Evolutionary conservation across 37 sponge, comb jelly and placozoan genomes (phyloP).

Genomic region (Cliona cf. orientalis): DNA sequence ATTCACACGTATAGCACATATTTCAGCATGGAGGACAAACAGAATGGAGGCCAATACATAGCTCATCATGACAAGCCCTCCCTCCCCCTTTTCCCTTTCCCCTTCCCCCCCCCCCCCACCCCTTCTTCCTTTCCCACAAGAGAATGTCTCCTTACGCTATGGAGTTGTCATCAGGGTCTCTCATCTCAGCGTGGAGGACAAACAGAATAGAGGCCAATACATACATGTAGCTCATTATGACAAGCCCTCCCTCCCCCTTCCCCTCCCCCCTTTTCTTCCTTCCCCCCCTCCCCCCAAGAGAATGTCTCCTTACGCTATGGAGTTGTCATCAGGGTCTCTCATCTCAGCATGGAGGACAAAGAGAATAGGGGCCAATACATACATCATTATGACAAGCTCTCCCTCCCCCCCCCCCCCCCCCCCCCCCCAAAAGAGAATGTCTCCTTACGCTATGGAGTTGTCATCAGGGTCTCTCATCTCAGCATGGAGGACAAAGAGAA

Average conservation of each 20-base stretch:
- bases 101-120: too few species aligned
- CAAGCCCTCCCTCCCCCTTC: too few species aligned
- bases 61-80: too few species aligned
- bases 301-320: conserved; percentile 66
- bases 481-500: conserved; percentile 85
- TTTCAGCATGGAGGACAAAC: conserved; percentile 81
- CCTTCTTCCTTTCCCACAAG: too few species aligned
- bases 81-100: too few species aligned
- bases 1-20: conserved; percentile 42
- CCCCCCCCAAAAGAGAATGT: too few species aligned
- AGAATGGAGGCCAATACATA: conserved; percentile 94
- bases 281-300: too few species aligned
- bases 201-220: conserved; percentile 94
- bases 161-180: conserved; percentile 41
- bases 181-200: conserved; percentile 76
- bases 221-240: too few species aligned
- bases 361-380: conserved; percentile 92
- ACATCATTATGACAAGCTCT: too few species aligned
- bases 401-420: too few species aligned
- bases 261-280: too few species aligned
- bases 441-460: conserved; percentile 45
- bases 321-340: conserved; percentile 49
- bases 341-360: conserved; percentile 82
- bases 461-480: conserved; percentile 63
- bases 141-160: conserved; percentile 71